Base-by-base conservation (phyloP, 2,888 invertebrate genomes). In the Epicampocera succincta region DNA sequence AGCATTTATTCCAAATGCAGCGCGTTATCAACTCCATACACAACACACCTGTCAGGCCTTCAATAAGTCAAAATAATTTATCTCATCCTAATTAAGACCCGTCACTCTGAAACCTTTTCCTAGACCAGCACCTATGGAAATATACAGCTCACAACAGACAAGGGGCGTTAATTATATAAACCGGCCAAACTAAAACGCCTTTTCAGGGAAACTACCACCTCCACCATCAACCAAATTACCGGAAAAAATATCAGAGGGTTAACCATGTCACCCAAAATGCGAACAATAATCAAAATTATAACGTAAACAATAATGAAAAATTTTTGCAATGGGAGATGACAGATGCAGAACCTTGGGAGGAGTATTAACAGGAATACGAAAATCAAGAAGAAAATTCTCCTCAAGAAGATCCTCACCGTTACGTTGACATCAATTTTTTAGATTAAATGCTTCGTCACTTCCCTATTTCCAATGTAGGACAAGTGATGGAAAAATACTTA, bases 401-500 rank as follows among this genome's bases (percentile, higher is more conserved):
- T 3, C 2, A 25, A 25, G 25, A 25, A 33, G 8, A 12, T 3
- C 25, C 12, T 1, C 21, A 61, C 15, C 61, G 44, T 44, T 61
- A 44, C 15, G 61, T n/a, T 8, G 40, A 60, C 19, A n/a, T 60
- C 13, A 0, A 66, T 66, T 66, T 66, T 66, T 65, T 52, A 52
- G 40, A 21, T 13, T 69, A 33, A 46, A 6, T 6, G 8, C 6
- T 2, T 72, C 61, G 38, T 61, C 52, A n/a, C 33, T 52, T 44
- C 52, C 72, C 3, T 50, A 60, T 50, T 56, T 60, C 12, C 25
- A 52, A 61, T 60, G 60, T 13, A 72, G 25, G 42, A 68, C 19
- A 21, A 68, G 44, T 17, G 25, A 54, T 15, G 44, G 68, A 25
- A 17, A 56, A 54, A 68, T 44, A 19, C 17, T 68, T 8, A 50